These are phyloP conservation scores for Smittia sp. DNA, from an alignment of 2,888 invertebrate species.

Conservation along the genomic window DNA sequence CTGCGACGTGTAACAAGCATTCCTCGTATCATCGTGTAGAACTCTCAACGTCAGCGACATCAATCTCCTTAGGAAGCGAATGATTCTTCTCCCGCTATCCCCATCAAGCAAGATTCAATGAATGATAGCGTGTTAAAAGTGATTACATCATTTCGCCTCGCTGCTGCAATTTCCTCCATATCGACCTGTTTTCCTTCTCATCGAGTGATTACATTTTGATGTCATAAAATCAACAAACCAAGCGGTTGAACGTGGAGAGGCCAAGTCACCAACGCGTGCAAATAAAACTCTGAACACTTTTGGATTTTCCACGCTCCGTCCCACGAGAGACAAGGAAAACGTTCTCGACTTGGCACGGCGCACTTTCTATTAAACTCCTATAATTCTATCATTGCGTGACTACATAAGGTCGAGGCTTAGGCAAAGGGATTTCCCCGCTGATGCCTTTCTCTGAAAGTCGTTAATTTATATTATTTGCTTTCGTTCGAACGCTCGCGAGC, in stretches of 20 bases:
- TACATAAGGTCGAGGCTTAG: slow-evolving; percentile 15
- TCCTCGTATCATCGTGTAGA: background rate
- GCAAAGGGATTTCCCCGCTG: background rate
- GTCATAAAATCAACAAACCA: slow-evolving; percentile 23
- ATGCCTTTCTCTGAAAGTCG: background rate
- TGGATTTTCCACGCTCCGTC: background rate
- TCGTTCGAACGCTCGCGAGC: background rate
- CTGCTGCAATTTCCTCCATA: background rate
- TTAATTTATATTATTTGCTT: slow-evolving; percentile 13
- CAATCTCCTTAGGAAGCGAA: background rate
- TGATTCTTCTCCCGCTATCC: background rate
- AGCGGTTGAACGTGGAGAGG: background rate
- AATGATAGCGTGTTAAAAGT: background rate
- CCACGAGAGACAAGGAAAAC: background rate
- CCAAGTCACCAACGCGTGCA: background rate
- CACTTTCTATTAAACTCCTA: slow-evolving; percentile 5
- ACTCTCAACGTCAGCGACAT: background rate
- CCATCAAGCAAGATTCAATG: background rate
- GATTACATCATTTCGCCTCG: slow-evolving; percentile 16
- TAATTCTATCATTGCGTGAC: slow-evolving; percentile 17
- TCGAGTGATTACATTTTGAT: slow-evolving; percentile 18
- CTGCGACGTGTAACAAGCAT: background rate
- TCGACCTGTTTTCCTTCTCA: background rate
- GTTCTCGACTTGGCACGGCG: background rate
- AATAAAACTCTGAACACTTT: slow-evolving; percentile 8